Percentiles rank a stretch among this genome's conserved stretches.
These are phyloP conservation scores for Bombus affinis DNA, from an alignment of 1,140 invertebrate genomes.

Conservation along the genomic window DNA sequence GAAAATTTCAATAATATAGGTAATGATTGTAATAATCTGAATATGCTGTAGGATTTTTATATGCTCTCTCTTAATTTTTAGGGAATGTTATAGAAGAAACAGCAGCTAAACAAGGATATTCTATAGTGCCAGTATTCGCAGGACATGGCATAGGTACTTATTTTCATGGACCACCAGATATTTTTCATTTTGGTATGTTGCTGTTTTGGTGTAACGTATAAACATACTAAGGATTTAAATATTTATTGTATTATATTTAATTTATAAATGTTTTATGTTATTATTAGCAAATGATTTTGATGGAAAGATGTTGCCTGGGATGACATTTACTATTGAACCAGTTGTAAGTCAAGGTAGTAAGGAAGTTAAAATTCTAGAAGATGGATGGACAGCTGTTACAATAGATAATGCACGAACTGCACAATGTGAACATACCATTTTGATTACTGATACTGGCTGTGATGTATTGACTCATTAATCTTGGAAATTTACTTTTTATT, in stretches of 20 bases:
- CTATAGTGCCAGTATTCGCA: constrained; percentile 90
- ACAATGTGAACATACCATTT: constrained; percentile 95
- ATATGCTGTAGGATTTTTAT: neutral
- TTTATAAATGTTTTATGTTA: constrained; percentile 9
- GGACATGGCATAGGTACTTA: constrained; percentile 97
- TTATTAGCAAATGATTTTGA: constrained; percentile 86
- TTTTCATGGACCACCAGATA: constrained; percentile 96
- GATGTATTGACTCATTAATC: constrained; percentile 86
- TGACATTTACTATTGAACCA: constrained; percentile 98
- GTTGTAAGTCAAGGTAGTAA: constrained; percentile 89
- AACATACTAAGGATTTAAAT: neutral
- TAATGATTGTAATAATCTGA: constrained; percentile 59
- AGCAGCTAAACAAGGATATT: constrained; percentile 85
- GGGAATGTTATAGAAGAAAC: constrained; percentile 85
- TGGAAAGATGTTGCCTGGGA: constrained; percentile 92
- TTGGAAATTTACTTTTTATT: neutral
- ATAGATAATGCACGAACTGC: constrained; percentile 90
- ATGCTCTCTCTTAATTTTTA: constrained; percentile 61
- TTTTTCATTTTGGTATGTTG: constrained; percentile 88
- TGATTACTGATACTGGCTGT: constrained; percentile 89
- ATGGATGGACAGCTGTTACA: constrained; percentile 94
- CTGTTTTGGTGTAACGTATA: neutral
- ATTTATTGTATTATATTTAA: too few relatives aligned
- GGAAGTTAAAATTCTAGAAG: constrained; percentile 88
- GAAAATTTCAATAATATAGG: constrained; percentile 90